Evolutionary conservation across 1,140 invertebrate genomes (phyloP), one percentile per base, ranked within the genome.

Genomic region (Rhysida immarginata): DNA sequence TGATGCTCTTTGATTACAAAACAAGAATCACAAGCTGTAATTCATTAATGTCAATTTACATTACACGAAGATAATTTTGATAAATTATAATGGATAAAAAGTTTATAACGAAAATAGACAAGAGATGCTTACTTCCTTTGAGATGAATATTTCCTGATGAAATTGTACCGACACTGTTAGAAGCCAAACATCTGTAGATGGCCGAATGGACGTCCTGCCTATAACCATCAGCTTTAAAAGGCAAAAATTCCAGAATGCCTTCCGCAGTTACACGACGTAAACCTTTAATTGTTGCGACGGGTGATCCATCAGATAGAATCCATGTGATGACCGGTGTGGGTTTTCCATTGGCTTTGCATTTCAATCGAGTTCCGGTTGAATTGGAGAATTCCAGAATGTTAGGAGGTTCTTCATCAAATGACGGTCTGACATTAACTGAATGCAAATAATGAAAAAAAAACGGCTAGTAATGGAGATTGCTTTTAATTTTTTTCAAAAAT

Each of bases 161-260:
- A 48, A 70, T 65, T 2, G 58, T 62, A 1, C 71, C 71, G 2
- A 65, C 65, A 1, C 35, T 59, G 59, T 72, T 72, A 14, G 57
- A 58, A 3, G 69, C 69, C 2, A 64, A 48, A 59, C 69, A 71
- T 21, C 66, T 59, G 59, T 69, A 72, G 0, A 58, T 62, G 20
- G 63, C 61, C 21, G 63, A 63, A 58, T 74, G 72, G 13, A 72
- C 62, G 35, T 64, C 59, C n/a, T 65, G 60, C 25, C 59, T 24
- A 35, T 68, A 71, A 26, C 61, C 54, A 5, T 58, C 42, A 5
- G 61, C 62, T n/a, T 62, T 51, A 62, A 72, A 74, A 5, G 68
- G 65, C 23, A 61, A 64, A 48, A 74, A 68, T 44, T 66, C 62
- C 5, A 74, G 63, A 0, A 68, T 69, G 20, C 72, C 69, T 59